A percentile compares a stretch with the other conserved stretches of the same genome.
Evolutionary conservation across 2,113 vertebrate genomes (phyloP).

Genomic region (Platycercus adscitus): DNA sequence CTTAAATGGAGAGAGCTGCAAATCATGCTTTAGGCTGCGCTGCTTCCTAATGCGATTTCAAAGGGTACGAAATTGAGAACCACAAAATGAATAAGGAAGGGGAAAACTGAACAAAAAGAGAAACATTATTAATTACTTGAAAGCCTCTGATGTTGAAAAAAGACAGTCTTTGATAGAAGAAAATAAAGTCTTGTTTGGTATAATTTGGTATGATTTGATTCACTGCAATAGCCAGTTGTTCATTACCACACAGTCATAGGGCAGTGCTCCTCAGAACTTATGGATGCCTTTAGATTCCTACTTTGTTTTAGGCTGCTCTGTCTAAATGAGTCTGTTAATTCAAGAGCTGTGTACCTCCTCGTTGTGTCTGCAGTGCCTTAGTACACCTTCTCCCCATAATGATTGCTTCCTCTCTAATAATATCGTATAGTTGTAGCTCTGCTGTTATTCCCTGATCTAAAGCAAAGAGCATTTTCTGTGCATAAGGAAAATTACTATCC

Average conservation of each 20-base stretch:
- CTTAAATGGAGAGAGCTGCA: not conserved
- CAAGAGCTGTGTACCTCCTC: not conserved
- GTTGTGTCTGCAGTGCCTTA: not conserved
- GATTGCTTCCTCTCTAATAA: not conserved
- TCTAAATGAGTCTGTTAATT: not conserved
- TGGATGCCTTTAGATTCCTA: not conserved
- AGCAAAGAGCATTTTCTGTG: not conserved
- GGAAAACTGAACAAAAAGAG: not conserved
- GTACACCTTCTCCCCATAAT: not conserved
- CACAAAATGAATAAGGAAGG: not conserved
- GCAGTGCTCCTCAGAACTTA: not conserved
- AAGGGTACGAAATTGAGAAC: not conserved
- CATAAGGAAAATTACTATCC: not conserved
- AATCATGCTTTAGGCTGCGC: not conserved
- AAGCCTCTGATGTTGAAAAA: not conserved
- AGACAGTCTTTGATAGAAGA: not conserved
- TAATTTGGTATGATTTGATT: not conserved
- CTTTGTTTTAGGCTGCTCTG: not conserved
- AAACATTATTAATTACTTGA: not conserved
- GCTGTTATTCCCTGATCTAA: not conserved
- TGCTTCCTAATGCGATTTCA: not conserved
- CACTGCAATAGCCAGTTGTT: not conserved
- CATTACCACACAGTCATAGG: not conserved
- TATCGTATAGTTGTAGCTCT: not conserved
- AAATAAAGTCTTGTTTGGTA: not conserved